Percentiles rank a stretch among this genome's conserved stretches.
These are phyloP conservation scores for Gallinago solitaria DNA, from an alignment of 2,797 vertebrate species.

Conservation along the genomic window DNA sequence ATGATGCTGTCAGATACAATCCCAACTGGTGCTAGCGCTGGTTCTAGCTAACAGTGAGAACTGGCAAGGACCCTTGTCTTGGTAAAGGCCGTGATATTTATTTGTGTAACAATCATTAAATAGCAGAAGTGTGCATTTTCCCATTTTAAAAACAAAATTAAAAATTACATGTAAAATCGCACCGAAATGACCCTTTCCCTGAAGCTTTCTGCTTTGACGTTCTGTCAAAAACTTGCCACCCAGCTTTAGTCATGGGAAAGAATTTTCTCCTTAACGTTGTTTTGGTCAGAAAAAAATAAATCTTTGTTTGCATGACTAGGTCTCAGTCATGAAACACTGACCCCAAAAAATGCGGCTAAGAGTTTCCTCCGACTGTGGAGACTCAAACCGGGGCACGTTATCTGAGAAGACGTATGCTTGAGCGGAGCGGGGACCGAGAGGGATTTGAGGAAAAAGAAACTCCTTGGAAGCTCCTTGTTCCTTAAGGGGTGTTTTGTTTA, in stretches of 20 bases:
- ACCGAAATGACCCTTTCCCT: not conserved
- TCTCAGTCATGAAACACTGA: constrained; percentile 64
- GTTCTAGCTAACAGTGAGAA: not conserved
- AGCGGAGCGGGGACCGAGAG: not conserved
- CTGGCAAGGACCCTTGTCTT: not conserved
- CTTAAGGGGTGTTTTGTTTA: not conserved
- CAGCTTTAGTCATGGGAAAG: constrained; percentile 47
- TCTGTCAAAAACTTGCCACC: constrained; percentile 4
- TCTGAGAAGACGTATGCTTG: not conserved
- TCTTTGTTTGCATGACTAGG: constrained; percentile 63
- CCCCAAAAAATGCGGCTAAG: constrained; percentile 13
- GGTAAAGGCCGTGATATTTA: not conserved
- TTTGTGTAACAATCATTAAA: not conserved
- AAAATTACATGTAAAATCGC: not conserved
- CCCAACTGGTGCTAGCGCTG: not conserved
- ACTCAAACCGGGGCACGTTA: not conserved
- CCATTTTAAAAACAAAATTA: not conserved
- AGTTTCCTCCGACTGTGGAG: not conserved
- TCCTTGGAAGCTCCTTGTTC: not conserved
- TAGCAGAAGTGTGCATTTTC: not conserved
- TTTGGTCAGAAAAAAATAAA: constrained; percentile 58
- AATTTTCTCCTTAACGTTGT: constrained; percentile 52
- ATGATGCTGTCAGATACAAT: not conserved
- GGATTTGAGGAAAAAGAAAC: not conserved
- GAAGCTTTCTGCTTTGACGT: not conserved